These are phyloP conservation scores for Centroberyx gerrardi DNA, from an alignment of 2,797 vertebrate genomes.

Conservation along the genomic window DNA sequence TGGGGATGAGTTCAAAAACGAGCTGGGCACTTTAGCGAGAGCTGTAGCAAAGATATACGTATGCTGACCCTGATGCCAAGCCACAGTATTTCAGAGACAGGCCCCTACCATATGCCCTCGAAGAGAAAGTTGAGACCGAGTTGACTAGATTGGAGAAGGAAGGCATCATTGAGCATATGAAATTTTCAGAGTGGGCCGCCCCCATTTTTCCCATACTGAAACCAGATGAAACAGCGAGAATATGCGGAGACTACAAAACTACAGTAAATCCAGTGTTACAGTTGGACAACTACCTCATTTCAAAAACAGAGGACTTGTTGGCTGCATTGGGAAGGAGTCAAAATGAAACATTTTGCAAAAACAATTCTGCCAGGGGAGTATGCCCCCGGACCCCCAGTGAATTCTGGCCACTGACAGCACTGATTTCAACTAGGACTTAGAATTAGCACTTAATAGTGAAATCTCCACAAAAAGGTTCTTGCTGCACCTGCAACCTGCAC, in stretches of 20 bases:
- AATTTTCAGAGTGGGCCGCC: conserved; percentile 10
- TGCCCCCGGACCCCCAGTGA: too few species aligned
- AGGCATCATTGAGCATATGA: conserved; percentile 13
- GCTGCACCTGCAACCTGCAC: too few species aligned
- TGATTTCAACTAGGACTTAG: too few species aligned
- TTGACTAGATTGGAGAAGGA: conserved; percentile 4
- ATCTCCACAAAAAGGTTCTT: too few species aligned
- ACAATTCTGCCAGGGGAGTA: too few species aligned
- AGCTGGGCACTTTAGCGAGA: neutral
- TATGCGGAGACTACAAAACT: conserved; percentile 13
- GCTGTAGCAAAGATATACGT: conserved; percentile 10
- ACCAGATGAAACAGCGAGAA: neutral
- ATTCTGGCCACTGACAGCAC: too few species aligned
- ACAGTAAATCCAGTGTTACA: conserved; percentile 15
- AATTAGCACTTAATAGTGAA: too few species aligned
- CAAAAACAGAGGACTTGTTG: conserved; percentile 8
- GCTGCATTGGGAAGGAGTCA: neutral
- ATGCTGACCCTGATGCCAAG: conserved; percentile 1
- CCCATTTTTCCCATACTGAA: conserved; percentile 2
- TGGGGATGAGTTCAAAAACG: neutral
- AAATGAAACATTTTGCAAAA: too few species aligned
- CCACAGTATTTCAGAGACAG: conserved; percentile 6
- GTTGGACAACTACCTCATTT: conserved; percentile 21
- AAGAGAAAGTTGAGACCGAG: conserved; percentile 1
- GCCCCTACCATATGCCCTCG: neutral